A percentile compares a stretch with the other conserved stretches of the same genome.
phyloP scores from a whole-genome alignment of 1,140 invertebrate genomes.

The Bombus sibiricus region DNA sequence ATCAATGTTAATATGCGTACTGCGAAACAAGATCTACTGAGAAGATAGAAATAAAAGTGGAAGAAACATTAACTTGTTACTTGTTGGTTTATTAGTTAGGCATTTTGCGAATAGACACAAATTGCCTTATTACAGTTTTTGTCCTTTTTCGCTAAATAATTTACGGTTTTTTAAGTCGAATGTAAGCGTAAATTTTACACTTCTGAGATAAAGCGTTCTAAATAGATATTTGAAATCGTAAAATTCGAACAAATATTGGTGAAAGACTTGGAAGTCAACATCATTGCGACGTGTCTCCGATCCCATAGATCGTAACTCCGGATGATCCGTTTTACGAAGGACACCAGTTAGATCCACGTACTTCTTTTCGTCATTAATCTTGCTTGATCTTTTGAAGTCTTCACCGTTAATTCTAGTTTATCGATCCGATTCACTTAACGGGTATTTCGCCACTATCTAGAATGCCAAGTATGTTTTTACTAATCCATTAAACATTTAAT shows the following conservation, averaged over 20 bases:
- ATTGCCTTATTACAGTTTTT: too few species aligned
- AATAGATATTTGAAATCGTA: too few species aligned
- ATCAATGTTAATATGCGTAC: background rate
- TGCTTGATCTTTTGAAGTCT: constrained; percentile 16
- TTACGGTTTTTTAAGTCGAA: too few species aligned
- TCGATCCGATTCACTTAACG: constrained; percentile 19
- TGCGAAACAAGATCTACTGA: background rate
- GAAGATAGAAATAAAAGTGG: background rate
- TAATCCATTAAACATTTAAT: too few species aligned
- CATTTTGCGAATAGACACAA: too few species aligned
- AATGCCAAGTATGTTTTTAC: background rate
- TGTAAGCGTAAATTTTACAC: too few species aligned
- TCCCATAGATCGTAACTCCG: constrained; percentile 50
- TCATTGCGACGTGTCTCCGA: constrained; percentile 6
- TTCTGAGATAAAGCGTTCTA: too few species aligned
- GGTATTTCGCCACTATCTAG: background rate
- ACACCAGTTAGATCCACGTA: constrained; percentile 17
- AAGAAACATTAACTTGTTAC: background rate
- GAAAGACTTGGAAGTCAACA: background rate
- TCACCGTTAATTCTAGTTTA: constrained; percentile 34
- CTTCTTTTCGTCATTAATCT: constrained; percentile 38
- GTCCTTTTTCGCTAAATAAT: too few species aligned
- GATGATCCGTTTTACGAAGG: constrained; percentile 48
- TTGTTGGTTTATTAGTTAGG: too few species aligned
- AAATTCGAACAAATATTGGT: background rate